These are phyloP conservation scores for Ophthalmolycus amberensis DNA, from an alignment of 2,113 vertebrate species.

Conservation along the genomic window DNA sequence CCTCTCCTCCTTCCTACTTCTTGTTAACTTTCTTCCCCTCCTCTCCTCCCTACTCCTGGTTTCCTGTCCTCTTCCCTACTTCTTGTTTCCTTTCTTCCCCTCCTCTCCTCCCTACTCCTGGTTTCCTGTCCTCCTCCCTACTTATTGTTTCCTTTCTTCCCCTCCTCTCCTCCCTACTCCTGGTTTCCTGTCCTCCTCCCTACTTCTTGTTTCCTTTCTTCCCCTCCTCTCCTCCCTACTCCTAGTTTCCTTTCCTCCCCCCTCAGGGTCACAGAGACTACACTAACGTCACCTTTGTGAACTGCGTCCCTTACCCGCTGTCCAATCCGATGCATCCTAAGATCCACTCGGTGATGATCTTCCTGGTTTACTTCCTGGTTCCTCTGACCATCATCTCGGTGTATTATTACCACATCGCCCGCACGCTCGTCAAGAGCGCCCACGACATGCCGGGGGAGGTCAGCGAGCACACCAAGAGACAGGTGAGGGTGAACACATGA, in stretches of 20 bases:
- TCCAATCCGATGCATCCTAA: slow-evolving; percentile 91
- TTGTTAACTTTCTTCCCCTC: no score
- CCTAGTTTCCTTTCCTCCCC: slow-evolving; percentile 79
- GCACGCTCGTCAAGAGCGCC: slow-evolving; percentile 91
- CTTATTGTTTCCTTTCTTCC: no score
- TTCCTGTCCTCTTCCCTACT: no score
- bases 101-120: not conserved
- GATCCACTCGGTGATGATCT: slow-evolving; percentile 94
- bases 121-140: no score
- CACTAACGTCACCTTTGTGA: slow-evolving; percentile 87
- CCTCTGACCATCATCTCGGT: slow-evolving; percentile 92
- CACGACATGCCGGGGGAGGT: slow-evolving; percentile 94
- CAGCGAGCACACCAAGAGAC: slow-evolving; percentile 92
- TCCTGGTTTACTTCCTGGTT: slow-evolving; percentile 94
- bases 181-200: no score
- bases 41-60: no score
- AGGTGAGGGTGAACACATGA: slow-evolving; percentile 80
- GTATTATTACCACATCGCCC: slow-evolving; percentile 95
- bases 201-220: not conserved
- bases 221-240: not conserved
- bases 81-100: not conserved
- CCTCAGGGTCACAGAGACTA: slow-evolving; percentile 80
- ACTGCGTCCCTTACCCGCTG: slow-evolving; percentile 93
- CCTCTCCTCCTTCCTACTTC: not conserved
- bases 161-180: no score